A percentile compares a stretch with the other conserved stretches of the same genome.
These are phyloP conservation scores for Atethmia centrago DNA, from an alignment of 2,888 invertebrate species.

Conservation along the genomic window DNA sequence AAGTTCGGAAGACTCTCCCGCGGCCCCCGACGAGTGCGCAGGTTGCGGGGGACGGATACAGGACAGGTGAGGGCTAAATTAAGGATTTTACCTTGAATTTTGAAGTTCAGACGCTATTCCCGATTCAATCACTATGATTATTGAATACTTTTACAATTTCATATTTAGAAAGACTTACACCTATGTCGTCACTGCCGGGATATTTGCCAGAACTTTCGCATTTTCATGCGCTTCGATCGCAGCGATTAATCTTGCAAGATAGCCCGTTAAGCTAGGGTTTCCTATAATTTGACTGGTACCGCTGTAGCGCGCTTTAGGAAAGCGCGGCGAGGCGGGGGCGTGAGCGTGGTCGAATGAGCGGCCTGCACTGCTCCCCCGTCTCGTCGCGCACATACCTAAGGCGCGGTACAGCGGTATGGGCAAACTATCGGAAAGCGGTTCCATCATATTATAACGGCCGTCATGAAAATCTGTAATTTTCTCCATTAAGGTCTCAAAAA, in stretches of 20 bases:
- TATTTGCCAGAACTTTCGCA: background rate
- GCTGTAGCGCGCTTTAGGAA: no score
- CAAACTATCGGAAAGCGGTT: background rate
- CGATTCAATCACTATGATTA: background rate
- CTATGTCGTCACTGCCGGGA: background rate
- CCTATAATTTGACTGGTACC: no score
- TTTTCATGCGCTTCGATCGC: background rate
- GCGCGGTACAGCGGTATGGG: no score
- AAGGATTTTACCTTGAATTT: constrained; percentile 28
- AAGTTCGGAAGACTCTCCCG: constrained; percentile 87
- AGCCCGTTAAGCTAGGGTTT: no score
- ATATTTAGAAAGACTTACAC: background rate
- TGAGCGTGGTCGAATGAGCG: no score
- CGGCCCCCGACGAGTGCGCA: constrained; percentile 89
- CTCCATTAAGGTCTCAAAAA: background rate
- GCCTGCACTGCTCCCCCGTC: no score
- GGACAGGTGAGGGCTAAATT: constrained; percentile 85
- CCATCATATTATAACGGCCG: background rate
- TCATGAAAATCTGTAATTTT: background rate
- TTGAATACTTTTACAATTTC: background rate
- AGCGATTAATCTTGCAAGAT: background rate
- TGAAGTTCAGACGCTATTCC: background rate
- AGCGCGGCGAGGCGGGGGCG: no score
- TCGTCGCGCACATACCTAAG: no score
- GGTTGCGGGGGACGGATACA: constrained; percentile 92